phyloP scores from a whole-genome alignment of 1,140 invertebrate genomes.

The Hermatobates lingyangjiaoensis region DNA sequence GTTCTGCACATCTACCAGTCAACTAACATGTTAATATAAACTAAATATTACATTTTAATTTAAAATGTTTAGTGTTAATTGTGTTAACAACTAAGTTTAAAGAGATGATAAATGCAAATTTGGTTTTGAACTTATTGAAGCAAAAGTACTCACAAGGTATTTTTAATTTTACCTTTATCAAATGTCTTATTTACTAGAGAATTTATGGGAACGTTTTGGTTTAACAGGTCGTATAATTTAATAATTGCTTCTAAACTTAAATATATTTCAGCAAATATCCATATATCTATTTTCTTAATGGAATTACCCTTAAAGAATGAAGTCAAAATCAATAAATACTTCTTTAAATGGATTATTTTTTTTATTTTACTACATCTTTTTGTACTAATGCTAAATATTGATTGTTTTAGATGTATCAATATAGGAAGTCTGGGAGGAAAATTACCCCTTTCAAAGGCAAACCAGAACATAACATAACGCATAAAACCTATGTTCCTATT shows the following conservation, averaged over 20 bases:
- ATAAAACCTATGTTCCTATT: conserved; percentile 15
- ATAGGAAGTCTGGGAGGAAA: conserved; percentile 4
- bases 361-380: background rate
- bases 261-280: background rate
- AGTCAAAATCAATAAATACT: background rate
- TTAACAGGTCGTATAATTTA: no score
- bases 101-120: no score
- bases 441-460: background rate
- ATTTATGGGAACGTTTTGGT: no score
- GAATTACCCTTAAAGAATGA: background rate
- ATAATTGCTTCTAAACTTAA: background rate
- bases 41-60: no score
- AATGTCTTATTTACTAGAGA: no score
- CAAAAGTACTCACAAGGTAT: no score
- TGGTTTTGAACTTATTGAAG: no score
- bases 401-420: conserved; percentile 11
- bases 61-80: no score
- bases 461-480: conserved; percentile 1
- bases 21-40: no score
- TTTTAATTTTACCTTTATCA: no score
- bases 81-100: no score
- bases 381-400: background rate
- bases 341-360: background rate
- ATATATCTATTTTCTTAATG: background rate
- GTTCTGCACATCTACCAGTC: no score